Percentiles rank a stretch among this genome's conserved stretches.
Conservation (phyloP, 2,888 invertebrate species). For the Pachliopta kotzebuea region DNA sequence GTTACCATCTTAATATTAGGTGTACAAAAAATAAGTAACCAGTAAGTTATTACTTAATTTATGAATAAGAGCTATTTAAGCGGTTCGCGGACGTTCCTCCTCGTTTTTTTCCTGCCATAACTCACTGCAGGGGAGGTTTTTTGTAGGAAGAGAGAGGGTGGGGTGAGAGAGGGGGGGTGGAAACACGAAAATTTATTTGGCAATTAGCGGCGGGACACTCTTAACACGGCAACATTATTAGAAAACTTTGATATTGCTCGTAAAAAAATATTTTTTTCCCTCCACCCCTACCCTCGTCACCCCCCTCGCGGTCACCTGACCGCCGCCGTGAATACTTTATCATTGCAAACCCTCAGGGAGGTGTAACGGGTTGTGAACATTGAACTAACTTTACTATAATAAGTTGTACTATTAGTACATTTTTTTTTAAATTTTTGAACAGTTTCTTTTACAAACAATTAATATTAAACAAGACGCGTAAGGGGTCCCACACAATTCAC, state of each 20-base stretch:
- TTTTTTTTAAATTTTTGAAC: no score
- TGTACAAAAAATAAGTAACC: no score
- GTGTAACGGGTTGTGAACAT: neutral
- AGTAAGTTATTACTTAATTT: constrained; percentile 1
- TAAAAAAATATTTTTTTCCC: constrained; percentile 64
- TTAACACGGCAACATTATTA: constrained; percentile 72
- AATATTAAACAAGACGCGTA: no score
- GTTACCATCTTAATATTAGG: no score
- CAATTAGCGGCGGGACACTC: constrained; percentile 71
- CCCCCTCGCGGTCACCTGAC: constrained; percentile 66
- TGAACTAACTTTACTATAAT: no score
- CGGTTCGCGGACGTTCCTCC: constrained; percentile 35
- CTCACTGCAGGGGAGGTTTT: constrained; percentile 64
- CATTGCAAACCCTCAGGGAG: neutral
- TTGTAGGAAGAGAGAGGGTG: constrained; percentile 30
- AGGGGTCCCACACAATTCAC: no score
- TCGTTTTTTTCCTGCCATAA: constrained; percentile 60
- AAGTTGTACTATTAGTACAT: no score
- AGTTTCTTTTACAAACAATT: no score
- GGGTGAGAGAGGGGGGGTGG: constrained; percentile 38
- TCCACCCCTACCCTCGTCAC: no score
- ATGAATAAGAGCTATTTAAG: constrained; percentile 28
- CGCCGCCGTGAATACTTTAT: constrained; percentile 41
- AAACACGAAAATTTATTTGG: constrained; percentile 78
- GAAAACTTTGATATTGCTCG: constrained; percentile 74